phyloP scores from a whole-genome alignment of 37 sponge, comb jelly and placozoan genomes.

The Chondrilla cf. caribensis region DNA sequence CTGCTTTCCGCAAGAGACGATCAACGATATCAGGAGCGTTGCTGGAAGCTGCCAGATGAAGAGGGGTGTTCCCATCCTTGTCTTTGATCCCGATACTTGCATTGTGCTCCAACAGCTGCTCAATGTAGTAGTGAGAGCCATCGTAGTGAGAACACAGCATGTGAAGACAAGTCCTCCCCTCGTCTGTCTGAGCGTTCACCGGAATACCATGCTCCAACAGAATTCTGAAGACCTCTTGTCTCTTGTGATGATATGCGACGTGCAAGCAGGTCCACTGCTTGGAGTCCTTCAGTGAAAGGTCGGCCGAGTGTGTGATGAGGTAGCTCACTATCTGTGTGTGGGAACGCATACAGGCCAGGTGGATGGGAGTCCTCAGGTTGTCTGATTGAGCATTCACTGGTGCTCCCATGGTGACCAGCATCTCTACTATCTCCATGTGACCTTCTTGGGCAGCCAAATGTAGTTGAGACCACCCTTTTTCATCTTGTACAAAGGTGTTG shows the following conservation, averaged over 20 bases:
- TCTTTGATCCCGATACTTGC: constrained; percentile 44
- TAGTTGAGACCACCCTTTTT: constrained; percentile 85
- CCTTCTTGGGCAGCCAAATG: constrained; percentile 69
- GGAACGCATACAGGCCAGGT: constrained; percentile 77
- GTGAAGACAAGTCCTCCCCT: constrained; percentile 69
- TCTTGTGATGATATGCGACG: constrained; percentile 68
- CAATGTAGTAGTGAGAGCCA: constrained; percentile 39
- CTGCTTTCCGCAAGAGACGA: constrained; percentile 38
- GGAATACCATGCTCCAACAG: constrained; percentile 45
- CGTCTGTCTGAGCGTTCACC: constrained; percentile 55
- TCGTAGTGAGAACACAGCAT: constrained; percentile 11
- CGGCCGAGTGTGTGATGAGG: constrained; percentile 46
- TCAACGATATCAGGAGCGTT: constrained; percentile 41
- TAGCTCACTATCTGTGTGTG: constrained; percentile 44
- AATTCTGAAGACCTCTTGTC: constrained; percentile 27
- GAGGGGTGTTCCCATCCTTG: constrained; percentile 62
- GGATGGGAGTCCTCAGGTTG: constrained; percentile 62
- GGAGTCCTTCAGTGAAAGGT: constrained; percentile 60
- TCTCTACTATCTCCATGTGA: constrained; percentile 57
- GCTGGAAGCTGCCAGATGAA: constrained; percentile 62
- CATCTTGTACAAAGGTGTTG: constrained; percentile 47
- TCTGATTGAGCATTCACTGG: constrained; percentile 64
- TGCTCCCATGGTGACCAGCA: constrained; percentile 47
- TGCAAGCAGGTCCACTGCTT: constrained; percentile 66
- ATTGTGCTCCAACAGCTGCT: constrained; percentile 32